phyloP scores from a whole-genome alignment of 2,113 vertebrate species.

The Phocoena sinus region DNA sequence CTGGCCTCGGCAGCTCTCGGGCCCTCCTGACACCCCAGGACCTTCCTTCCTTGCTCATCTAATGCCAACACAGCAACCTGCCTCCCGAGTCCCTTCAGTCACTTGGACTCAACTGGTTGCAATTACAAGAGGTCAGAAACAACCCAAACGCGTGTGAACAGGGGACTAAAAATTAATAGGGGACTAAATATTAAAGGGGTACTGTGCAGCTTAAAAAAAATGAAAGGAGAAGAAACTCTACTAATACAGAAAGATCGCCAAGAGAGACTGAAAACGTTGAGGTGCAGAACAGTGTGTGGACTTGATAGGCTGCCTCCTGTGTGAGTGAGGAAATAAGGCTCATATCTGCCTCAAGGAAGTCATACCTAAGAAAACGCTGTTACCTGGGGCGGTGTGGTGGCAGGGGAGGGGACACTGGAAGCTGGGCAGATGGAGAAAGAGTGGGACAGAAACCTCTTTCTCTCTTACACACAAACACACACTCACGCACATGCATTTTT shows the following conservation, averaged over 20 bases:
- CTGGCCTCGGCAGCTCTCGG: not conserved
- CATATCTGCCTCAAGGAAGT: not conserved
- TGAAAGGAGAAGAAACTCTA: not conserved
- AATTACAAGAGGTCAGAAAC: not conserved
- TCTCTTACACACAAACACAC: not conserved
- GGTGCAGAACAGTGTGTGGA: not conserved
- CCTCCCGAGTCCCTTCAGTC: not conserved
- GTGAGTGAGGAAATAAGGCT: not conserved
- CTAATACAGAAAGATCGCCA: not conserved
- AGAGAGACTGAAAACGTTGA: not conserved
- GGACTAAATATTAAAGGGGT: not conserved
- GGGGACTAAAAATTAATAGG: not conserved
- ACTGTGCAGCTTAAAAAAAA: not conserved
- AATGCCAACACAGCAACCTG: not conserved
- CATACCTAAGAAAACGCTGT: too few relatives aligned
- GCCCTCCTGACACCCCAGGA: not conserved
- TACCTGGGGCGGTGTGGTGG: not conserved
- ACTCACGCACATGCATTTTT: not conserved
- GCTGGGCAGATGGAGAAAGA: not conserved
- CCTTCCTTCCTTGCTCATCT: conserved; percentile 1
- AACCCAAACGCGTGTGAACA: not conserved
- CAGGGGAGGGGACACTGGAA: not conserved
- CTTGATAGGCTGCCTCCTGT: fast-evolving
- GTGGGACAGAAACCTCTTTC: not conserved
- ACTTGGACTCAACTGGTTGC: not conserved